Base-by-base conservation (phyloP, 2,797 vertebrate genomes). In the Enteromius anoplus region DNA sequence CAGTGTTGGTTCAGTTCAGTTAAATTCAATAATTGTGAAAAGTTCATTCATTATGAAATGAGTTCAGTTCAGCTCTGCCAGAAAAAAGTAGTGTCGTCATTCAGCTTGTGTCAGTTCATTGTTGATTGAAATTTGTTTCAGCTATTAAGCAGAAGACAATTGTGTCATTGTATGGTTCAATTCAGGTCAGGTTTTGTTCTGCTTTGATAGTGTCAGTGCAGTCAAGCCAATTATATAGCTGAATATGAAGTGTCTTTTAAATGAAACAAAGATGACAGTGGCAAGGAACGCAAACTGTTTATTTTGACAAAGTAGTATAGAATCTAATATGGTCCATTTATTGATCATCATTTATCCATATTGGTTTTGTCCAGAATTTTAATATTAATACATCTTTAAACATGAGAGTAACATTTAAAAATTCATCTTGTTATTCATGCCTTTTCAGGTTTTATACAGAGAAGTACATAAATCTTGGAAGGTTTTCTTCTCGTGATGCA, bases 81-180 rank as follows among this genome's bases (percentile, higher is more conserved):
- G 29, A 62, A 26, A 62, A 26, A 29, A 64, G 58, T 62, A 29
- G 14, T 64, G 60, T 29, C 26, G 1, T 64, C 32, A 64, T 64
- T 64, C 26, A 64, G 60, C 60, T 64, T 64, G 26, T 64, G 60
- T 64, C 14, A 32, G 60, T 64, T 64, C 14, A 29, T 4, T 17
- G 60, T 64, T 64, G 60, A 64, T 64, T 64, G 26, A 64, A 64
- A 64, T 32, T 62, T 15, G 60, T 29, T 64, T 32, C 60, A 62
- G 60, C 60, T 62, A 29, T 29, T 62, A 62, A 62, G 14, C 14
- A 64, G 14, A 64, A 64, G 26, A 64, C 26, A 64, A 64, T 64
- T 32, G 14, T 32, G 60, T 32, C 60, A 64, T 29, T 62, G 26
- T 64, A 15, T 2, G 23, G 58, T 62, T 62, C 26, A 29, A 6